These are phyloP conservation scores for Leuctra nigra DNA, from an alignment of 2,888 invertebrate genomes.

Conservation along the genomic window DNA sequence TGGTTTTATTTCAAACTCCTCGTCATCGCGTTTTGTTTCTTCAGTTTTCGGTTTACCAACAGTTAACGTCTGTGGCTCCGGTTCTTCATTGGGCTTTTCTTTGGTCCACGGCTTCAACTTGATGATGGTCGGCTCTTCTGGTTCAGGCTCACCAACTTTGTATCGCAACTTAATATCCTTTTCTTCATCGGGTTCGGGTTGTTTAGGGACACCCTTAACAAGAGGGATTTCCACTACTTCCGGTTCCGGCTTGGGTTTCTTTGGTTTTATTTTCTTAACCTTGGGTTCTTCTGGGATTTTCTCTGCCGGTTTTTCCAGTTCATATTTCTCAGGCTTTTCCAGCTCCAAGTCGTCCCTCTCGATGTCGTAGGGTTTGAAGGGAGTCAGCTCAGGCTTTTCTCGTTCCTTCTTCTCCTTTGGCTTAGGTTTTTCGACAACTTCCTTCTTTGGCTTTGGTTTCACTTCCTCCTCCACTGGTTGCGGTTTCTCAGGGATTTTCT, in stretches of 20 bases:
- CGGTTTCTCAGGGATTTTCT: constrained; percentile 44
- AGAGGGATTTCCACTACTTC: constrained; percentile 34
- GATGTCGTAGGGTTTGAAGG: constrained; percentile 20
- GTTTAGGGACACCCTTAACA: constrained; percentile 32
- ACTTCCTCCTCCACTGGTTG: constrained; percentile 32
- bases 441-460: constrained; percentile 33
- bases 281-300: constrained; percentile 31
- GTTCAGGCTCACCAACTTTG: constrained; percentile 38
- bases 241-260: constrained; percentile 33
- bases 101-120: constrained; percentile 36
- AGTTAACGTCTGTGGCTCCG: constrained; percentile 33
- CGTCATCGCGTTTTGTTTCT: constrained; percentile 33
- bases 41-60: constrained; percentile 20
- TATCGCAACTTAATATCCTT: constrained; percentile 29
- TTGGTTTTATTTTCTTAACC: constrained; percentile 32
- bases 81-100: constrained; percentile 36
- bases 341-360: constrained; percentile 20
- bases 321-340: constrained; percentile 29
- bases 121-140: constrained; percentile 32
- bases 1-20: constrained; percentile 29
- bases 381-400: constrained; percentile 19
- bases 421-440: constrained; percentile 22
- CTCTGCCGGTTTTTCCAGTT: constrained; percentile 29
- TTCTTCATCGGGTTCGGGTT: constrained; percentile 37
- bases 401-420: constrained; percentile 23